Percentiles rank a stretch among this genome's conserved stretches.
phyloP scores from a whole-genome alignment of 2,888 invertebrate species.

The Sympetrum striolatum region DNA sequence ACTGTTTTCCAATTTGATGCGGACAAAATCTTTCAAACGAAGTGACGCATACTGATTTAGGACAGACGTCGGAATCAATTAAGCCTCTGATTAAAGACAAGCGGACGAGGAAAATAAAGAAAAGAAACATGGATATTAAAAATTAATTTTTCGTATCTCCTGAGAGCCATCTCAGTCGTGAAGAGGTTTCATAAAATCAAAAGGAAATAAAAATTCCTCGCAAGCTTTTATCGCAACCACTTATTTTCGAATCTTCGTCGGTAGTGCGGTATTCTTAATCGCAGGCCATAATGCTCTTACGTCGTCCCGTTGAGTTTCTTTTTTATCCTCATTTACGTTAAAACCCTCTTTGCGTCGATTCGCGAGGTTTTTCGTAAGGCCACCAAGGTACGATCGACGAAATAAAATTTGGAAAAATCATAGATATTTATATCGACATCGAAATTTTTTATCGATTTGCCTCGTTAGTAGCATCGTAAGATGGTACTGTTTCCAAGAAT shows the following conservation, averaged over 20 bases:
- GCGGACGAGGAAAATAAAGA: no score
- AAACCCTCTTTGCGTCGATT: neutral
- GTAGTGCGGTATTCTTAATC: neutral
- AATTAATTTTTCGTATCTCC: neutral
- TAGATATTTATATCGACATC: neutral
- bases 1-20: no score
- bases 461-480: neutral
- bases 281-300: neutral
- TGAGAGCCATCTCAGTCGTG: neutral
- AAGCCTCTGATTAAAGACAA: no score
- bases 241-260: neutral
- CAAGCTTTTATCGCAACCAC: neutral
- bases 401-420: neutral
- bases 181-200: neutral
- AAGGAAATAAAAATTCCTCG: neutral
- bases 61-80: no score
- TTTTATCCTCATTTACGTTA: neutral
- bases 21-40: no score
- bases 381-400: neutral
- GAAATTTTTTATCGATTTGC: neutral
- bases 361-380: neutral
- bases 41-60: no score
- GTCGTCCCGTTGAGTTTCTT: neutral
- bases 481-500: neutral
- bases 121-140: no score